Evolutionary conservation across 2,888 invertebrate species (phyloP).

Genomic region (Nephrotoma flavescens): DNA sequence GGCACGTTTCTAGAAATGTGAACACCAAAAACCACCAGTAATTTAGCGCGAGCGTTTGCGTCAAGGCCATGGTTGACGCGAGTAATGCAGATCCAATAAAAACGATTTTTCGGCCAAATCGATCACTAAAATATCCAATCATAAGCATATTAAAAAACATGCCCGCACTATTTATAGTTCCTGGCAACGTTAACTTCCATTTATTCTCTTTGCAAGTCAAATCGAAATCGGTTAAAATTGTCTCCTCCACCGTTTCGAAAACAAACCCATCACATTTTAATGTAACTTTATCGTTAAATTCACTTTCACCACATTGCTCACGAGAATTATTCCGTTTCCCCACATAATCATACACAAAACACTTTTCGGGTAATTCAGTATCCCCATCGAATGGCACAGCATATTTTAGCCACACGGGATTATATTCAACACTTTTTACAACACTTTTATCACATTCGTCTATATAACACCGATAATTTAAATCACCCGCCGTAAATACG

Average conservation of each 20-base stretch:
- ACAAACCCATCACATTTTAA: background rate
- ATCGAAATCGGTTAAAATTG: background rate
- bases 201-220: constrained; percentile 22
- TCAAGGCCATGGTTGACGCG: background rate
- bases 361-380: background rate
- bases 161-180: constrained; percentile 47
- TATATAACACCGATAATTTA: constrained; percentile 2
- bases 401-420: background rate
- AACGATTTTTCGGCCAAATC: constrained; percentile 25
- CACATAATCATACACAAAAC: background rate
- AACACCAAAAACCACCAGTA: background rate
- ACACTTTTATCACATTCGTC: background rate
- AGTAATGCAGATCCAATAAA: background rate
- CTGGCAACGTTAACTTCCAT: constrained; percentile 49
- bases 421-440: background rate
- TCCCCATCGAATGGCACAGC: background rate
- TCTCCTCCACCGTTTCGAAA: background rate
- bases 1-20: background rate
- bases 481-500: background rate
- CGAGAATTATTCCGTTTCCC: background rate
- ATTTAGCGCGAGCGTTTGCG: background rate
- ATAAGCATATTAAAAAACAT: constrained; percentile 48
- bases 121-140: constrained; percentile 49
- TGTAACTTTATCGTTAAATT: background rate
- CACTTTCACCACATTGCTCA: background rate